Evolutionary conservation across 1,140 invertebrate species (phyloP).

Genomic region (Brachionus rubens): DNA sequence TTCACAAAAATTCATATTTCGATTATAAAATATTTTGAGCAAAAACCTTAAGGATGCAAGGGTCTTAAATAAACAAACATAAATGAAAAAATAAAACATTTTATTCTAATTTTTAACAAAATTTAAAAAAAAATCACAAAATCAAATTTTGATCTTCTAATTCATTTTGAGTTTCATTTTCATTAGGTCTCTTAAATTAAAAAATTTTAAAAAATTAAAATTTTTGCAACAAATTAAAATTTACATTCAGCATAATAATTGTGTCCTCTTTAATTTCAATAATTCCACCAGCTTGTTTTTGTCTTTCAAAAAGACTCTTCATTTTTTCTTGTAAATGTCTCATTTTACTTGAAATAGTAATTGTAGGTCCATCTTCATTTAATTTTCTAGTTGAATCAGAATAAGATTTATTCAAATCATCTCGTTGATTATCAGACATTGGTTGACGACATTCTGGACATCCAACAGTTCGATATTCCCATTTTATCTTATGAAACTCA

Average conservation of each 20-base stretch:
- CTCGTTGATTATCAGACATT: background rate
- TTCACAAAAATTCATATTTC: too few species aligned
- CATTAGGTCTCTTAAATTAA: background rate
- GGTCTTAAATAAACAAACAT: too few species aligned
- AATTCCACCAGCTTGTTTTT: constrained; percentile 1
- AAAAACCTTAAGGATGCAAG: too few species aligned
- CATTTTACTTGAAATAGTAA: background rate
- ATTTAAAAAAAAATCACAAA: background rate
- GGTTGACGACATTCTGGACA: constrained; percentile 39
- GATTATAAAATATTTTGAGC: too few species aligned
- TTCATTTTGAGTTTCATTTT: background rate
- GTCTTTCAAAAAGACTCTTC: constrained; percentile 20
- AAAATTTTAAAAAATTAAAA: background rate
- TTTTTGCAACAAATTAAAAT: background rate
- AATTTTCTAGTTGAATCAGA: background rate
- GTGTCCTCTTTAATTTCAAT: constrained; percentile 18
- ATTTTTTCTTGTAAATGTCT: constrained; percentile 9
- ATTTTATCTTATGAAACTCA: background rate
- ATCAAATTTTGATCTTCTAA: background rate
- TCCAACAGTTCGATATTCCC: background rate
- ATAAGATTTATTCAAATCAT: background rate
- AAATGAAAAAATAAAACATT: too few species aligned
- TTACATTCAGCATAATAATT: constrained; percentile 18
- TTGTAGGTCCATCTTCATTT: background rate
- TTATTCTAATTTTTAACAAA: background rate